Evolutionary conservation across 1,140 invertebrate species (phyloP).

Genomic region (Tetraneura akinire): DNA sequence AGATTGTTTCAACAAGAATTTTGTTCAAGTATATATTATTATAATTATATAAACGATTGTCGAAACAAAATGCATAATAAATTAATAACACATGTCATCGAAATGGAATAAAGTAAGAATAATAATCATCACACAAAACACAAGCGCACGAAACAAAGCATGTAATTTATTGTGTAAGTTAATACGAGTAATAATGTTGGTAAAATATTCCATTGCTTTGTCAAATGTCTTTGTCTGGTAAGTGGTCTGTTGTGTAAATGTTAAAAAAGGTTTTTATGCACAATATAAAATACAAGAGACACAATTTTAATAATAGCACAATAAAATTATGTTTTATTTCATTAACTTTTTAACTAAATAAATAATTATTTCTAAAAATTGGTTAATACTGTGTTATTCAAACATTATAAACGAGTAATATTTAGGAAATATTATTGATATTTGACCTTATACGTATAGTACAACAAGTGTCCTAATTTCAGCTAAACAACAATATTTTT

Average conservation of each 20-base stretch:
- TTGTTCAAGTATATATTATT: slow-evolving; percentile 15
- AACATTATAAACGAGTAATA: slow-evolving; percentile 47
- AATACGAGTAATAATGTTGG: neutral
- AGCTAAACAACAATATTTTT: slow-evolving; percentile 46
- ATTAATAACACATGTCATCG: slow-evolving; percentile 10
- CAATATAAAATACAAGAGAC: slow-evolving; percentile 7
- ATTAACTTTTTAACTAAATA: slow-evolving; percentile 42
- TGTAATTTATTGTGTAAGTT: slow-evolving; percentile 6
- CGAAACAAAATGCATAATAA: slow-evolving; percentile 30
- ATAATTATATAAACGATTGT: slow-evolving; percentile 21
- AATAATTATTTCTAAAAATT: slow-evolving; percentile 48
- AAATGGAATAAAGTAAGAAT: slow-evolving; percentile 15
- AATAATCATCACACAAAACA: slow-evolving; percentile 29
- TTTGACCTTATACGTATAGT: slow-evolving; percentile 38
- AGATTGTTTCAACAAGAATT: slow-evolving; percentile 28
- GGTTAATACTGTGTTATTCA: slow-evolving; percentile 34
- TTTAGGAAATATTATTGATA: slow-evolving; percentile 49
- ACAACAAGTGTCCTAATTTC: slow-evolving; percentile 47
- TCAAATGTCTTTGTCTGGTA: neutral
- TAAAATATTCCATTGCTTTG: neutral
- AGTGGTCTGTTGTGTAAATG: neutral
- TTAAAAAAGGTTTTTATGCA: too few relatives aligned
- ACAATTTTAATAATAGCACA: slow-evolving; percentile 38
- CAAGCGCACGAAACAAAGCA: slow-evolving; percentile 40
- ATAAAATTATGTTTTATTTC: slow-evolving; percentile 47